phyloP scores from a whole-genome alignment of 2,113 vertebrate species.

The Paracanthobrama guichenoti region DNA sequence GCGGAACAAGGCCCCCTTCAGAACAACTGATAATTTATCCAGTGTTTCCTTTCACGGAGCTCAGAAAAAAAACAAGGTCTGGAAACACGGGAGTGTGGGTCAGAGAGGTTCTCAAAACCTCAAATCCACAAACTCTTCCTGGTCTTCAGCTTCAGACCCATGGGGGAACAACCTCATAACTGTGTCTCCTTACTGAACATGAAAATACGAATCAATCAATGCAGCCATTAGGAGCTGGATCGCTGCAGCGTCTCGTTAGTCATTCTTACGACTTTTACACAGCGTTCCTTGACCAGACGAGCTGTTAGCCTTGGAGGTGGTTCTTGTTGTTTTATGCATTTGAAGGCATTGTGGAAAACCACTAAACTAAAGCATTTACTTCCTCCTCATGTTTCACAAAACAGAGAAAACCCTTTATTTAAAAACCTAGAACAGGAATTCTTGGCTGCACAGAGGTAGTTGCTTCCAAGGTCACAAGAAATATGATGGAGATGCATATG shows the following conservation, averaged over 20 bases:
- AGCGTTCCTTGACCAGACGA: slow-evolving; percentile 54
- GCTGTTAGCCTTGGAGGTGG: slow-evolving; percentile 45
- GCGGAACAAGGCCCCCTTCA: slow-evolving; percentile 70
- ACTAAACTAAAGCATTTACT: slow-evolving; percentile 37
- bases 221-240: slow-evolving; percentile 60
- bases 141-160: slow-evolving; percentile 54
- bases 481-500: not conserved
- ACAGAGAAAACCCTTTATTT: slow-evolving; percentile 24
- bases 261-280: slow-evolving; percentile 48
- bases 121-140: slow-evolving; percentile 68
- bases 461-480: slow-evolving; percentile 14
- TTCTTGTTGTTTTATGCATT: slow-evolving; percentile 51
- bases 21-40: slow-evolving; percentile 67
- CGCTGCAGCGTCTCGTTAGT: slow-evolving; percentile 50
- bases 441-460: not conserved
- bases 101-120: slow-evolving; percentile 69
- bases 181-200: slow-evolving; percentile 57
- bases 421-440: slow-evolving; percentile 14
- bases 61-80: slow-evolving; percentile 54
- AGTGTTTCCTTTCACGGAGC: slow-evolving; percentile 67
- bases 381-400: slow-evolving; percentile 43
- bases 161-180: slow-evolving; percentile 64
- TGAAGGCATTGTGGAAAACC: slow-evolving; percentile 37
- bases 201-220: slow-evolving; percentile 70
- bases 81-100: slow-evolving; percentile 61